Evolutionary conservation across 2,113 vertebrate genomes (phyloP), one percentile per base, ranked within the genome.

Genomic region (Centrocercus urophasianus): DNA sequence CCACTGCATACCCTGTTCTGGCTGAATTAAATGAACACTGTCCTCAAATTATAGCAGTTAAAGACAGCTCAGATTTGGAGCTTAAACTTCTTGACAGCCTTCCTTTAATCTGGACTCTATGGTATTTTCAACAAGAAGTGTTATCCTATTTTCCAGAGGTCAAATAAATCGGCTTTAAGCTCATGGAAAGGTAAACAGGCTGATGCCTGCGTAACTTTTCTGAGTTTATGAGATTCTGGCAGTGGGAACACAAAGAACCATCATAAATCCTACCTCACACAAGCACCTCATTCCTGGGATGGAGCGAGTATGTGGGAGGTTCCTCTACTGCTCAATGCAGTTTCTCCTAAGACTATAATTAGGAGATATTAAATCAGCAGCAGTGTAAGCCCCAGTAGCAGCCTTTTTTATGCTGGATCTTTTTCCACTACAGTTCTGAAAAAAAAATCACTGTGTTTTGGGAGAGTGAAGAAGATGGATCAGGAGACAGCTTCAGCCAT

Each of bases 181-280:
- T 97, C 73, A 43, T 83, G 92, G 89, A 97, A 97, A 97, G 71
- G 95, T 97, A 98, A 97, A 97, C 96, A 97, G 72, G 65, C n/a
- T 90, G 93, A 94, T 96, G 79, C 86, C 92, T 81, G 95, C 43
- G 9, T 92, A 93, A 93, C 93, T 95, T 96, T 96, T 86, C 88
- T 90, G 93, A 94, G 95, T 97, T 98, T 97, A 98, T 97, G 97
- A 97, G 97, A 93, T 97, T 97, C 93, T 97, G 97, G 92, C 83
- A 95, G 93, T 21, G 36, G 83, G 74, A 97, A 93, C 86, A 86
- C 32, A 83, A 95, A 96, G 91, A 96, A 89, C n/a, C 24, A 74
- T 76, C 89, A 97, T 98, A 97, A 97, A 98, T 97, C 96, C 96
- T 84, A 32, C 67, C 71, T 60, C 4, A 7, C 77, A 61, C 70